Conservation (phyloP, 2,797 vertebrate species). For the Chelon labrosus region DNA sequence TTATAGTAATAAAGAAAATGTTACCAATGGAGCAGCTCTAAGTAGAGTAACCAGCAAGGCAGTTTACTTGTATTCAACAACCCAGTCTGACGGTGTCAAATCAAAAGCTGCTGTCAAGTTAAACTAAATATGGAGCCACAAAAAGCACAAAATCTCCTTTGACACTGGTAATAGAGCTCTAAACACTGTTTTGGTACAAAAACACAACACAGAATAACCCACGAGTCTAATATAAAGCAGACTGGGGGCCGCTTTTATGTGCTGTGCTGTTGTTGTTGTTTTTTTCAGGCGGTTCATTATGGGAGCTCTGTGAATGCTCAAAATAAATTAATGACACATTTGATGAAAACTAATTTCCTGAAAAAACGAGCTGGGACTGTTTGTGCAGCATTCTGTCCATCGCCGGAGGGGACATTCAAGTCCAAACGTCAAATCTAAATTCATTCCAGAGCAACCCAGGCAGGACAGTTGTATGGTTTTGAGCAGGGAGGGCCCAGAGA, state of each 20-base stretch:
- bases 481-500: constrained; percentile 3
- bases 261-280: constrained; percentile 40
- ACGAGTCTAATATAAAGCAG: constrained; percentile 26
- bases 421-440: constrained; percentile 19
- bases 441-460: not conserved
- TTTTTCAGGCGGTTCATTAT: constrained; percentile 52
- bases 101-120: not conserved
- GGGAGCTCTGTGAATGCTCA: constrained; percentile 27
- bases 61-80: constrained; percentile 5
- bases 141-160: constrained; percentile 1
- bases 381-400: constrained; percentile 39
- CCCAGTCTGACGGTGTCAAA: not conserved
- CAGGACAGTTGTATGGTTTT: constrained; percentile 10
- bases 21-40: constrained; percentile 9
- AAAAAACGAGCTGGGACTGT: constrained; percentile 17
- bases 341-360: constrained; percentile 49
- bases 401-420: not conserved
- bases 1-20: not conserved
- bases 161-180: constrained; percentile 23
- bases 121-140: constrained; percentile 24
- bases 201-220: constrained; percentile 27
- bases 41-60: not conserved
- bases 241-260: constrained; percentile 50
- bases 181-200: constrained; percentile 46
- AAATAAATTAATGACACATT: constrained; percentile 52